Conservation (phyloP, 2,888 invertebrate species). For the Rhabditoides inermis region DNA sequence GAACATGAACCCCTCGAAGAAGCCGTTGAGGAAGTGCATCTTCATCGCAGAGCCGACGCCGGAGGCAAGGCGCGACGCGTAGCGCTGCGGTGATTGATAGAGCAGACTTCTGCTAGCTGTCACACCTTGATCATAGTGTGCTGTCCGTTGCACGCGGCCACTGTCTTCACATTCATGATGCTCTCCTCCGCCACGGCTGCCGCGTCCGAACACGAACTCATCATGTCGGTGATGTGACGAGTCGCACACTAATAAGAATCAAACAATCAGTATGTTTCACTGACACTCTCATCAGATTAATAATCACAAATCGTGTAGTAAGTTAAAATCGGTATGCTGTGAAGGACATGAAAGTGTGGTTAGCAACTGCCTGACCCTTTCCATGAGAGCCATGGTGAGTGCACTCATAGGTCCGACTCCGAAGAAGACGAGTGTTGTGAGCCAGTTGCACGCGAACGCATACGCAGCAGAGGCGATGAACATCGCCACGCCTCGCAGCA, state of each 20-base stretch:
- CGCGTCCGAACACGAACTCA: not conserved
- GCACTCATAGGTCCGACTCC: conserved; percentile 28
- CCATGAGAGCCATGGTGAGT: conserved; percentile 23
- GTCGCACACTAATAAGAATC: too few species aligned
- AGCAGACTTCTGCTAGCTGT: not conserved
- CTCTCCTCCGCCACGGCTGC: not conserved
- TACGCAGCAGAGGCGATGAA: conserved; percentile 24
- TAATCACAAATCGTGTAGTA: too few species aligned
- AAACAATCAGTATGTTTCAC: too few species aligned
- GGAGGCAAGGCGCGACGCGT: not conserved
- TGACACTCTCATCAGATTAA: too few species aligned
- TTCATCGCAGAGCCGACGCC: not conserved
- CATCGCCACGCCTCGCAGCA: conserved; percentile 29
- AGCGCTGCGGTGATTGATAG: conserved; percentile 9
- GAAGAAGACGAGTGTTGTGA: conserved; percentile 21
- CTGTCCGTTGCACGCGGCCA: conserved; percentile 31
- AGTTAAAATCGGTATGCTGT: too few species aligned
- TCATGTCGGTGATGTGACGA: too few species aligned
- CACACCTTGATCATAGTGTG: conserved; percentile 21
- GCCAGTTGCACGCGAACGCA: conserved; percentile 25
- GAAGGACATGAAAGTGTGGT: too few species aligned
- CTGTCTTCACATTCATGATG: conserved; percentile 11
- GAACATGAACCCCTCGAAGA: conserved; percentile 11
- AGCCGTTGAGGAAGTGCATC: conserved; percentile 10
- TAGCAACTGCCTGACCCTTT: conserved; percentile 19